Evolutionary conservation across 1,140 invertebrate genomes (phyloP), one percentile per base, ranked within the genome.

Genomic region (Lepidurus couesii): DNA sequence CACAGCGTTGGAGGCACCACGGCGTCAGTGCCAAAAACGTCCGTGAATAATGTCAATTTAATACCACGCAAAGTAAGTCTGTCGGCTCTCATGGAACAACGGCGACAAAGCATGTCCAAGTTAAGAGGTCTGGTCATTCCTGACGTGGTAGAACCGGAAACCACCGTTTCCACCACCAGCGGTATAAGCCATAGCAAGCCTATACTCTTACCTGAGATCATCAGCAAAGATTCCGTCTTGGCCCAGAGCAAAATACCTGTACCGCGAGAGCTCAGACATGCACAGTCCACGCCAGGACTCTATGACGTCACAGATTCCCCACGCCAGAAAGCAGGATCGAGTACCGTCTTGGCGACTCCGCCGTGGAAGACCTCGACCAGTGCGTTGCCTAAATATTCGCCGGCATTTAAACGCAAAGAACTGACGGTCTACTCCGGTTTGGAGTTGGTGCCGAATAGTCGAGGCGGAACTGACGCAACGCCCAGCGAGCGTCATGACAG

Each of bases 121-220:
- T 84, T 96, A 42, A 87, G 93, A 82, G 93, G 93, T 5, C 85
- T 96, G 80, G 91, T 95, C 9, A 95, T 96, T 82, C 93, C 94
- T 7, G 93, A 95, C 84, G 86, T 90, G 83, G 87, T 88, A 11
- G 86, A 83, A 77, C 45, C 79, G 42, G 74, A 79, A 75, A 75
- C 90, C 76, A 82, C 86, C 78, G 86, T 89, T 78, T 83, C 85
- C 53, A 34, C 65, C 21, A 82, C 78, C 21, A 83, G 81, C 73
- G 84, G 87, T 3, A 88, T 91, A 24, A 21, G 53, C 21, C 53
- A 5, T 10, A 65, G 21, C 53, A 65, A 65, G 53, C 53, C 53
- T 65, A 65, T 65, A 65, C 90, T 92, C 83, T 84, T 93, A 74
- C 94, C 94, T 1, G 92, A 93, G 86, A 95, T 96, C 78, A 92